Evolutionary conservation across 2,888 invertebrate genomes (phyloP).

Genomic region (Amphipoea lucens): DNA sequence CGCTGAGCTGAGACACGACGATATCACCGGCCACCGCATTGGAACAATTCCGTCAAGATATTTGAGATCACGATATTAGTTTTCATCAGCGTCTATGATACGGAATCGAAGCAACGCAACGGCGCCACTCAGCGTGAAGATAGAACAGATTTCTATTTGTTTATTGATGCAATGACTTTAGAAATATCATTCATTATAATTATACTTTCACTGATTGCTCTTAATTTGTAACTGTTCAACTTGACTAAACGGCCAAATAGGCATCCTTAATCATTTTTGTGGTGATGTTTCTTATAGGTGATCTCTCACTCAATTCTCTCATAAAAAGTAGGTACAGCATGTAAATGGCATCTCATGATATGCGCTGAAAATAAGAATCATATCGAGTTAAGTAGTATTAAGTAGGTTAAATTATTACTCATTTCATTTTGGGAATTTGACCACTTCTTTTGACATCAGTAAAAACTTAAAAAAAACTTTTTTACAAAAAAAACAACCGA

Average conservation of each 20-base stretch:
- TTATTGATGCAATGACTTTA: conserved; percentile 77
- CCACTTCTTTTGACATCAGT: neutral
- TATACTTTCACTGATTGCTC: conserved; percentile 74
- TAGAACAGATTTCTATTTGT: conserved; percentile 83
- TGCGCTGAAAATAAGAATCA: neutral
- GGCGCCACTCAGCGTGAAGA: conserved; percentile 74
- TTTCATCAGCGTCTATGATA: conserved; percentile 78
- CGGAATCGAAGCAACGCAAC: conserved; percentile 74
- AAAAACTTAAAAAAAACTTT: conserved; percentile 14
- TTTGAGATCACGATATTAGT: conserved; percentile 82
- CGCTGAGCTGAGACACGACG: conserved; percentile 27
- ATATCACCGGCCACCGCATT: conserved; percentile 63
- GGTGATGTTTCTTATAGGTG: neutral
- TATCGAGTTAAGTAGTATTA: neutral
- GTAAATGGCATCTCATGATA: neutral
- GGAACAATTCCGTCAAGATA: conserved; percentile 72
- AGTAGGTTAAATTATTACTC: neutral
- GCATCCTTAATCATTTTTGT: neutral
- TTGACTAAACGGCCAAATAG: conserved; percentile 10
- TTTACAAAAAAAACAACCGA: too few relatives aligned
- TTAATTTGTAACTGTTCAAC: conserved; percentile 58
- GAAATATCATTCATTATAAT: conserved; percentile 78
- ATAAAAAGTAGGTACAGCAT: neutral
- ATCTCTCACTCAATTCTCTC: neutral
- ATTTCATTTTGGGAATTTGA: neutral